These are phyloP conservation scores for Coelinius sp. DNA, from an alignment of 2,888 invertebrate genomes.

Conservation along the genomic window DNA sequence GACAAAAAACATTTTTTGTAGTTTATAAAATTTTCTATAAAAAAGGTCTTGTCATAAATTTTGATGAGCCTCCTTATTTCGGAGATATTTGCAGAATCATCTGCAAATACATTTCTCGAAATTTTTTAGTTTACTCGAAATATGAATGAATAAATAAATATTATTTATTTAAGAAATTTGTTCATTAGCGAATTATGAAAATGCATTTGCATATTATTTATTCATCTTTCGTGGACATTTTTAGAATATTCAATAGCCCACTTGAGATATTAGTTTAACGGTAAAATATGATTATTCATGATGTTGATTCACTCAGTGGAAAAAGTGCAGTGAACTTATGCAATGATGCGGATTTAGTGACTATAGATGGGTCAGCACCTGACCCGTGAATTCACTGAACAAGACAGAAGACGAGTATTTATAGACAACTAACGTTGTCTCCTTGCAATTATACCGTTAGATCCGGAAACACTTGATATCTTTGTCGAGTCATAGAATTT, in stretches of 20 bases:
- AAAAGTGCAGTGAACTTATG: slow-evolving; percentile 1
- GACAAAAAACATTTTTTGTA: too few relatives aligned
- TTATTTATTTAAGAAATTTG: too few relatives aligned
- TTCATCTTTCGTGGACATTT: not conserved
- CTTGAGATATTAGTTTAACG: not conserved
- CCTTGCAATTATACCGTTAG: slow-evolving; percentile 22
- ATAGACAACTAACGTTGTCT: slow-evolving; percentile 17
- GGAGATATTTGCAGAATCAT: not conserved
- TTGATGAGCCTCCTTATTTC: not conserved
- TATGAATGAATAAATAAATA: too few relatives aligned
- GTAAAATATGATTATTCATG: not conserved
- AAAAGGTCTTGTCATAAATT: not conserved
- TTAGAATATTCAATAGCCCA: not conserved
- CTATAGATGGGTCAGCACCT: slow-evolving; percentile 19
- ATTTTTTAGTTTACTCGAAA: not conserved
- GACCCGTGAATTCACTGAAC: slow-evolving; percentile 4
- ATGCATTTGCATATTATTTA: not conserved
- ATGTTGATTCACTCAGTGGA: not conserved
- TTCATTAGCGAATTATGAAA: too few relatives aligned
- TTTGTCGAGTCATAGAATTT: not conserved
- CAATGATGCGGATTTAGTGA: slow-evolving; percentile 21
- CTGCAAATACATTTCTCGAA: not conserved
- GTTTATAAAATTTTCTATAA: not conserved
- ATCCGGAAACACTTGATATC: slow-evolving; percentile 10
- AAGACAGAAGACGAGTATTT: slow-evolving; percentile 16